Evolutionary conservation across 2,797 vertebrate genomes (phyloP), one percentile per base, ranked within the genome.

Genomic region (Alca torda): DNA sequence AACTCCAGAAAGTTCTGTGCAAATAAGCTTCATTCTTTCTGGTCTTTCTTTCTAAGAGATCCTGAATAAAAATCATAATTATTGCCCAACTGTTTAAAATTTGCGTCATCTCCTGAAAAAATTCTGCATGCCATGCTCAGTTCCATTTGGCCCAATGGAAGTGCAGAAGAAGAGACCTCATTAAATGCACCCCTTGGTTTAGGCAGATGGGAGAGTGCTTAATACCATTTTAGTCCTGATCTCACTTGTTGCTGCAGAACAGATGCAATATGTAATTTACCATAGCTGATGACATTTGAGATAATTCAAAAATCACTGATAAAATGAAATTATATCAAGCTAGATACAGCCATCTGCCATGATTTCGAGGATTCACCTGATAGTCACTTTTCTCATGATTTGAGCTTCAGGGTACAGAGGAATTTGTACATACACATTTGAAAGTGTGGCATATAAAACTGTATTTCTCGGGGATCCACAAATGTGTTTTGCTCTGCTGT

Each of bases 221-320:
- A 93, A 81, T 86, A 92, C 30, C 39, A 76, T 87, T 88, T 78
- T 26, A 87, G 79, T 68, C 84, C 53, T 63, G 70, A 84, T 94
- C 82, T 82, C 67, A 35, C 91, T 93, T 91, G 39, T 61, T 95
- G 51, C 83, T 88, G 53, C 54, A 67, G 77, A 95, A 92, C 93
- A 96, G 95, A 94, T 95, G 90, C 77, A 93, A 50, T 89, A 91
- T 82, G 50, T 14, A 91, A 93, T 93, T 96, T 96, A 90, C 51
- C 13, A 90, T 50, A 74, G 77, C 93, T 73, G 16, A 91, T 84
- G 87, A 93, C 84, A 96, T 93, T 94, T 89, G 69, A 96, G 80
- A 94, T 95, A 69, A 94, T 84, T 93, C 73, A 89, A 75, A 91
- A 95, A 92, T 87, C 89, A 94, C 41, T 83, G 90, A 90, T 87